These are phyloP conservation scores for Selenia dentaria DNA, from an alignment of 2,888 invertebrate species.

Conservation along the genomic window DNA sequence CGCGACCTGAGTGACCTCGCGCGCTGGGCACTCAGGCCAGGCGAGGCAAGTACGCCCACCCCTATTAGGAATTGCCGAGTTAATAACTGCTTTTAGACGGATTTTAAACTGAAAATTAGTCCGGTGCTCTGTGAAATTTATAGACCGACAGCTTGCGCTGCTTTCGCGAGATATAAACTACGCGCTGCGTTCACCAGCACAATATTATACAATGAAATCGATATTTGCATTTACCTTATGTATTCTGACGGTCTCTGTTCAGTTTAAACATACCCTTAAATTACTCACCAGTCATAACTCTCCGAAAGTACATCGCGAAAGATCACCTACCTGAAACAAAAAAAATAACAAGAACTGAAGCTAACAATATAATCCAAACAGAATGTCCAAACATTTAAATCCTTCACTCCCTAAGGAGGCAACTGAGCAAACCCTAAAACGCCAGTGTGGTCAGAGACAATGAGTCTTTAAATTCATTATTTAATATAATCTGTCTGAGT, in stretches of 20 bases:
- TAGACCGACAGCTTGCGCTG: constrained; percentile 10
- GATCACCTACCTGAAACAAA: constrained; percentile 44
- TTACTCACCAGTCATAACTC: constrained; percentile 13
- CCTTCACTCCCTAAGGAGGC: constrained; percentile 25
- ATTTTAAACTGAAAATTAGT: constrained; percentile 43
- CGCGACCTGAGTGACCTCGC: constrained; percentile 37
- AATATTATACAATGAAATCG: too few relatives aligned
- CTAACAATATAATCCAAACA: constrained; percentile 22
- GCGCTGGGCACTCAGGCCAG: constrained; percentile 44
- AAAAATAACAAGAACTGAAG: constrained; percentile 24
- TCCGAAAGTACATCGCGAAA: constrained; percentile 7
- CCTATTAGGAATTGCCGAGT: constrained; percentile 54
- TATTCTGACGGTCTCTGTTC: too few relatives aligned
- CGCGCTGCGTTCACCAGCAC: background rate
- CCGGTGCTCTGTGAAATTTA: constrained; percentile 23
- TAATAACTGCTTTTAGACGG: constrained; percentile 52
- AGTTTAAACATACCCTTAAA: too few relatives aligned
- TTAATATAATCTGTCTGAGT: constrained; percentile 25
- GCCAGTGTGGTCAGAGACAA: constrained; percentile 27
- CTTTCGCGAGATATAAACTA: constrained; percentile 6
- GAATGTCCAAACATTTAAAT: constrained; percentile 29
- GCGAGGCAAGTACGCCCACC: constrained; percentile 50
- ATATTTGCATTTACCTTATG: too few relatives aligned
- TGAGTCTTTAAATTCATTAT: constrained; percentile 29
- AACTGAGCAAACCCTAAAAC: constrained; percentile 32